Percentiles rank a stretch among this genome's conserved stretches.
Evolutionary conservation across 2,113 vertebrate genomes (phyloP).

Genomic region (Pangasianodon hypophthalmus): DNA sequence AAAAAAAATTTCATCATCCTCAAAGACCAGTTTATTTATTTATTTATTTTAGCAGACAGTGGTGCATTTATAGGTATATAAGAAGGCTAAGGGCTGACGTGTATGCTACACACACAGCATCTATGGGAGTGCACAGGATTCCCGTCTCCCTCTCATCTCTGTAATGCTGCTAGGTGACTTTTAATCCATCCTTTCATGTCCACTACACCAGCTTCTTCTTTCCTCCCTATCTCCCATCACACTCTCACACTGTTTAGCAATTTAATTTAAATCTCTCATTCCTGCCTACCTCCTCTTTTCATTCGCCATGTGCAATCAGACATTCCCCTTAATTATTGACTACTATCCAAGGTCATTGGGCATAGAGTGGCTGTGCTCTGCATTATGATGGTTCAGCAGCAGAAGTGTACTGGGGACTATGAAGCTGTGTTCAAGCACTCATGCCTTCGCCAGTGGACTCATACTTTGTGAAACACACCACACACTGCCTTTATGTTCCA

Average conservation of each 20-base stretch:
- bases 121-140: neutral
- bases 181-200: constrained; percentile 44
- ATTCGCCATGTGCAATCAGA: neutral
- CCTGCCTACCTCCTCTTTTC: neutral
- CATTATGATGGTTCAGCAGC: neutral
- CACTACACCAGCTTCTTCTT: constrained; percentile 1
- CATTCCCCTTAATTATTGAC: neutral
- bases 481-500: neutral
- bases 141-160: constrained; percentile 12
- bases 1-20: too few species aligned
- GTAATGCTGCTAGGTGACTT: constrained; percentile 41
- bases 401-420: neutral
- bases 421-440: constrained; percentile 23
- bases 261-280: constrained; percentile 8
- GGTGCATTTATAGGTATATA: neutral
- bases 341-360: neutral
- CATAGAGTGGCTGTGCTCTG: neutral
- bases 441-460: constrained; percentile 17
- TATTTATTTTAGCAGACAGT: neutral
- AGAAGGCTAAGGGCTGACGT: neutral
- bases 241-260: neutral
- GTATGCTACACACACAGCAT: neutral
- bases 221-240: constrained; percentile 10
- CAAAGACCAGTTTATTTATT: too few species aligned
- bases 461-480: neutral